Evolutionary conservation across 2,797 vertebrate genomes (phyloP), one percentile per base, ranked within the genome.

Genomic region (Morus bassanus): DNA sequence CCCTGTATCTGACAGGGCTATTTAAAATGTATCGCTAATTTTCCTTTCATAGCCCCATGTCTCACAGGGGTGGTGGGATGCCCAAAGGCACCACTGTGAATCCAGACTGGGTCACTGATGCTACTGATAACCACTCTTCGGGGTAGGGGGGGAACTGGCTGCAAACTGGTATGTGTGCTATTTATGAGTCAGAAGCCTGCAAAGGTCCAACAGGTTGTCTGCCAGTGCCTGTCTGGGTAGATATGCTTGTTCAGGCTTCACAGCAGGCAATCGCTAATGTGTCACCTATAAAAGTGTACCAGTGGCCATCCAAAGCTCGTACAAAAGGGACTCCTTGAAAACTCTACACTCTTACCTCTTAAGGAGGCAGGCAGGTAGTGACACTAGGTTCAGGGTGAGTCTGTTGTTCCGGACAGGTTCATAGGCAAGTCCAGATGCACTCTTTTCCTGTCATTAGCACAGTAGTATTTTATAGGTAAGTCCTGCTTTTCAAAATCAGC

Each of bases 401-500:
- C 69, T 76, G 10, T 31, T 91, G 25, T 63, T 94, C 53, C 33
- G 35, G 56, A 13, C 45, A 61, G 68, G 14, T 56, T 64, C 57
- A 33, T 2, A 57, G 59, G 37, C 68, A 54, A 70, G 69, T 28
- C 82, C 46, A n/a, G 23, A 33, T 19, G 30, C n/a, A 2, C 43
- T 45, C 65, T 35, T 93, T 72, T 30, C 48, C 61, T 86, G 30
- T 73, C 89, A 37, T 72, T 81, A 57, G 23, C 57, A 61, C 65
- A 10, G 61, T 2, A 68, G n/a, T 61, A 56, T 84, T 93, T 92
- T 43, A 68, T 6, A 43, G 31, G 22, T 28, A 75, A 57, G 53
- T 78, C 53, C 37, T 85, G 63, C 67, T 84, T 78, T 76, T 75
- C 73, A 81, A 78, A 75, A 91, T 93, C 93, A 85, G 90, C 70